These are phyloP conservation scores for Chaunax sp. DNA, from an alignment of 2,797 vertebrate species.

Conservation along the genomic window DNA sequence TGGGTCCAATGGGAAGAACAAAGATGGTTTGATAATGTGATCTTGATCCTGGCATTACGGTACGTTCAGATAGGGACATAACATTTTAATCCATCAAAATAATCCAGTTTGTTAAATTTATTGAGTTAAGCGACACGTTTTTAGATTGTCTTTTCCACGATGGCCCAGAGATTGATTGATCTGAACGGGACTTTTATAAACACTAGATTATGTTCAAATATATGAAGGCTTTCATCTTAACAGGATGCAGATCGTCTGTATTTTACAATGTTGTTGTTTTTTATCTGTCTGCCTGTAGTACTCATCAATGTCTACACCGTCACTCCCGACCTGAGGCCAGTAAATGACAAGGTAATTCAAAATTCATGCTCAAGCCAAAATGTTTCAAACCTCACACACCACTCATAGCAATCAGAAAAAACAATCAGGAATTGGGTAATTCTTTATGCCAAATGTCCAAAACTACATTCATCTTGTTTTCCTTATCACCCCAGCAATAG, in stretches of 20 bases:
- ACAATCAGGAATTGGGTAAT: not conserved
- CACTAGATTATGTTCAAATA: not conserved
- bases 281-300: slow-evolving; percentile 78
- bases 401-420: not conserved
- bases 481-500: not conserved
- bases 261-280: slow-evolving; percentile 25
- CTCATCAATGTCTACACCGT: slow-evolving; percentile 90
- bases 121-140: not conserved
- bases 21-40: not conserved
- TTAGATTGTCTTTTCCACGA: not conserved
- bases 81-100: slow-evolving; percentile 1
- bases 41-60: not conserved
- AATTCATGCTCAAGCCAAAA: not conserved
- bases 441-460: not conserved
- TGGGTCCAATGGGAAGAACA: not conserved
- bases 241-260: not conserved
- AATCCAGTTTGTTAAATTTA: not conserved
- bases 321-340: slow-evolving; percentile 89
- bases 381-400: not conserved
- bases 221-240: too few species aligned
- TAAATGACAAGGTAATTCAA: slow-evolving; percentile 87
- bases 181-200: not conserved
- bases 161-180: not conserved
- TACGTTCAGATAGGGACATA: not conserved
- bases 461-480: not conserved